These are phyloP conservation scores for Callipepla californica DNA, from an alignment of 2,113 vertebrate genomes.

Conservation along the genomic window DNA sequence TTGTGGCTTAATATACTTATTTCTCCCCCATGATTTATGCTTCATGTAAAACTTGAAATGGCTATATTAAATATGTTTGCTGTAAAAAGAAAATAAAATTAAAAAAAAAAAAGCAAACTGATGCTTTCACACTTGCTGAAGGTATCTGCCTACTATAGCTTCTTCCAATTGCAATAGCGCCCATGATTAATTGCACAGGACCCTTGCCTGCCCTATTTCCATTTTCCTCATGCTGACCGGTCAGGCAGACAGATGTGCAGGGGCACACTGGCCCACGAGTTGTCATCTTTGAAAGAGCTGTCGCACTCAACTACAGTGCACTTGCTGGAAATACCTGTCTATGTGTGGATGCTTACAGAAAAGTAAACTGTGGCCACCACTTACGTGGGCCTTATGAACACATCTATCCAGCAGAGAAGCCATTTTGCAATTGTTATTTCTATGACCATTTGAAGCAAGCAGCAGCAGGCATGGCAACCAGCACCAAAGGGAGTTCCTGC, in stretches of 20 bases:
- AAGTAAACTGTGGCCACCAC: not conserved
- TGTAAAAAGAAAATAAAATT: constrained; percentile 56
- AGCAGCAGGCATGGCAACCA: not conserved
- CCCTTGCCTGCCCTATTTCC: not conserved
- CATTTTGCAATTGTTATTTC: not conserved
- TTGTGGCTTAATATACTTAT: constrained; percentile 22
- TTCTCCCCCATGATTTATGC: constrained; percentile 49
- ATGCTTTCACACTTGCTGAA: constrained; percentile 18
- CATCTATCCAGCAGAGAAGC: not conserved
- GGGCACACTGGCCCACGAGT: not conserved
- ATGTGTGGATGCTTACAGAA: not conserved
- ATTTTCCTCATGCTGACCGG: not conserved
- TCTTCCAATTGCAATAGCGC: not conserved
- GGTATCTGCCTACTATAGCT: not conserved
- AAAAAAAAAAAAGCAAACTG: not conserved
- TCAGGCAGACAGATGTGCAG: not conserved
- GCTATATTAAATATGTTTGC: constrained; percentile 51
- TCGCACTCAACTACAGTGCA: not conserved
- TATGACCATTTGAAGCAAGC: not conserved
- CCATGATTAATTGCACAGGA: not conserved
- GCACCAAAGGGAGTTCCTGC: not conserved
- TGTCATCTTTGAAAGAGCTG: constrained; percentile 1
- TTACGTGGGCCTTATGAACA: no score
- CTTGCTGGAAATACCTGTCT: not conserved
- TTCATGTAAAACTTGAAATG: constrained; percentile 61